Percentiles rank a stretch among this genome's conserved stretches.
Evolutionary conservation across 1,140 invertebrate species (phyloP).

Genomic region (Sitobion miscanthi): DNA sequence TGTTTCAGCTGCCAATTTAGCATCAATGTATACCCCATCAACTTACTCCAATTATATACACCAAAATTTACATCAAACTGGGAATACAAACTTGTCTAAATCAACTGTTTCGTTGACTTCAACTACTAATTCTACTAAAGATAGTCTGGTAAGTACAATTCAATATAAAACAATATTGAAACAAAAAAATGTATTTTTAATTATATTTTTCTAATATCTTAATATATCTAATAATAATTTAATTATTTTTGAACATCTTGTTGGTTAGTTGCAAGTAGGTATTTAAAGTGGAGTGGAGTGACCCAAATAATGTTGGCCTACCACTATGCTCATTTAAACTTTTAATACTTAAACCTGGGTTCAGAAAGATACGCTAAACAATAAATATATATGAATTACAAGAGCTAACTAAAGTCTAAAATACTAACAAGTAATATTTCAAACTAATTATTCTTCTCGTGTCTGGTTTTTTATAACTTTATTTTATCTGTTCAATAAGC

Average conservation of each 20-base stretch:
- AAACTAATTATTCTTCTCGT: no score
- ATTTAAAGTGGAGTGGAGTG: neutral
- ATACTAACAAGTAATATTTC: no score
- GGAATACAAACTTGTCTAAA: conserved; percentile 41
- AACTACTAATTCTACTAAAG: conserved; percentile 45
- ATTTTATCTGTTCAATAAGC: no score
- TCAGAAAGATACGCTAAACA: no score
- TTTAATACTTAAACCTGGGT: no score
- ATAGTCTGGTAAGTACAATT: conserved; percentile 27
- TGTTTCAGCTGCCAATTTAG: conserved; percentile 44
- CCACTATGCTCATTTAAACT: no score
- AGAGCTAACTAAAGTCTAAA: no score
- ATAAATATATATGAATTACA: no score
- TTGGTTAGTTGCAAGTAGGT: neutral
- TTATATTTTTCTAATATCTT: neutral
- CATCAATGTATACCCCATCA: conserved; percentile 51
- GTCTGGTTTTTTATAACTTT: no score
- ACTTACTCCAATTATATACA: conserved; percentile 46
- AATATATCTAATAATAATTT: neutral
- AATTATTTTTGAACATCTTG: neutral
- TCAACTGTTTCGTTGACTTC: conserved; percentile 38
- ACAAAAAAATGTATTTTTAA: neutral
- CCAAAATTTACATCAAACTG: conserved; percentile 52
- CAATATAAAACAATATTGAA: neutral
- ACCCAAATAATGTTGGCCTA: no score